These are phyloP conservation scores for Catotricha subobsoleta DNA, from an alignment of 2,888 invertebrate species.

Conservation along the genomic window DNA sequence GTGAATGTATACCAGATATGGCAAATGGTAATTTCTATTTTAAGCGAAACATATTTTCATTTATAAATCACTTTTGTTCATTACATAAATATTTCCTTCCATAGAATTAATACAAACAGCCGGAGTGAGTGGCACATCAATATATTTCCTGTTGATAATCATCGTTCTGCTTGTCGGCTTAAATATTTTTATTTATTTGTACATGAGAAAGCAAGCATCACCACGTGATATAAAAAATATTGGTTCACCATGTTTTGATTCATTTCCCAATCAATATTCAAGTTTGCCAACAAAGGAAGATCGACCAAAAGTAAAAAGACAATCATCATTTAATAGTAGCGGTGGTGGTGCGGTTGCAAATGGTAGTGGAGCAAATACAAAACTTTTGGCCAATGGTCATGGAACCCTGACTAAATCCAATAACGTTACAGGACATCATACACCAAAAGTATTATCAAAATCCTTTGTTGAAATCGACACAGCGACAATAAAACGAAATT, in stretches of 20 bases:
- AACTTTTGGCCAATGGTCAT: constrained; percentile 21
- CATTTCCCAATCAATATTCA: constrained; percentile 69
- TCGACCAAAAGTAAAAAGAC: constrained; percentile 37
- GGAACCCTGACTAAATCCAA: constrained; percentile 37
- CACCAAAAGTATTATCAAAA: constrained; percentile 50
- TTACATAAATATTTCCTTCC: not conserved
- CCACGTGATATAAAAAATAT: constrained; percentile 4
- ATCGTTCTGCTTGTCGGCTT: not conserved
- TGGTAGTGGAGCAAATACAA: constrained; percentile 22
- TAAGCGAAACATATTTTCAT: no score
- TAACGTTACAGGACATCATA: constrained; percentile 41
- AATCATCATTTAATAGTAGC: constrained; percentile 49
- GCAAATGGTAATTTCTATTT: constrained; percentile 17
- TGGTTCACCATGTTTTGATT: constrained; percentile 45
- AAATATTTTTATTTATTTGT: not conserved
- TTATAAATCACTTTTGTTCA: constrained; percentile 9
- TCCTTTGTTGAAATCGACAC: constrained; percentile 49
- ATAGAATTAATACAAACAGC: constrained; percentile 2
- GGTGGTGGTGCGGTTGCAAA: no score
- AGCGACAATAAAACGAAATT: constrained; percentile 57
- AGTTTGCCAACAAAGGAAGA: constrained; percentile 67
- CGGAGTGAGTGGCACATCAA: constrained; percentile 1
- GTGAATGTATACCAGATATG: constrained; percentile 34
- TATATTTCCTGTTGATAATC: not conserved
- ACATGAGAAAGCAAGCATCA: not conserved